Evolutionary conservation across 2,888 invertebrate genomes (phyloP).

Genomic region (Petrolisthes manimaculis): DNA sequence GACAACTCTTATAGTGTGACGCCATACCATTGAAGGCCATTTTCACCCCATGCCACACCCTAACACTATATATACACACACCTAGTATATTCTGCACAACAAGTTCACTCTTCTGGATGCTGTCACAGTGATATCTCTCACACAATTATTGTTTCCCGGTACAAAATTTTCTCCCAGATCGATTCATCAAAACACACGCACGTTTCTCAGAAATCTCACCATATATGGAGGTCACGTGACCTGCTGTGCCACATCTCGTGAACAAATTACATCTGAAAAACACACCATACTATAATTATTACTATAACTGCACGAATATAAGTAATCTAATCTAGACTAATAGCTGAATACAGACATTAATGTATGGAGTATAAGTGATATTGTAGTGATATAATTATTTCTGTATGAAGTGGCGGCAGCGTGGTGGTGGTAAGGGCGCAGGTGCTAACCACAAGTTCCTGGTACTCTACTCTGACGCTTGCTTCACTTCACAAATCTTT

Average conservation of each 20-base stretch:
- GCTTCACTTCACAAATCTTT: no score
- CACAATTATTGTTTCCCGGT: conserved; percentile 43
- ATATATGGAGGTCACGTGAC: conserved; percentile 60
- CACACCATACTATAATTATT: no score
- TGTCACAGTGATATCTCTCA: conserved; percentile 44
- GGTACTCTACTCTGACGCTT: background rate
- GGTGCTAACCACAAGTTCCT: conserved; percentile 15
- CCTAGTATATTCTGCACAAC: conserved; percentile 14
- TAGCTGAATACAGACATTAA: no score
- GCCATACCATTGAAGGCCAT: background rate
- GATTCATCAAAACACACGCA: conserved; percentile 64
- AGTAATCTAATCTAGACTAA: no score
- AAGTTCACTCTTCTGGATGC: conserved; percentile 32
- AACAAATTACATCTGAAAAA: no score
- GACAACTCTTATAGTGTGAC: background rate
- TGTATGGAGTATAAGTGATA: no score
- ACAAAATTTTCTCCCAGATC: conserved; percentile 55
- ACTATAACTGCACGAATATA: no score
- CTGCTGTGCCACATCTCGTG: background rate
- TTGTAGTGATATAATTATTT: no score
- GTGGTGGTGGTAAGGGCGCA: conserved; percentile 1
- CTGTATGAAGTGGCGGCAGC: background rate
- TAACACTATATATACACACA: background rate
- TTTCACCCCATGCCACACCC: background rate
- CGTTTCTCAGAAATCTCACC: conserved; percentile 53